Evolutionary conservation across 2,888 invertebrate species (phyloP).

Genomic region (Theretra japonica): DNA sequence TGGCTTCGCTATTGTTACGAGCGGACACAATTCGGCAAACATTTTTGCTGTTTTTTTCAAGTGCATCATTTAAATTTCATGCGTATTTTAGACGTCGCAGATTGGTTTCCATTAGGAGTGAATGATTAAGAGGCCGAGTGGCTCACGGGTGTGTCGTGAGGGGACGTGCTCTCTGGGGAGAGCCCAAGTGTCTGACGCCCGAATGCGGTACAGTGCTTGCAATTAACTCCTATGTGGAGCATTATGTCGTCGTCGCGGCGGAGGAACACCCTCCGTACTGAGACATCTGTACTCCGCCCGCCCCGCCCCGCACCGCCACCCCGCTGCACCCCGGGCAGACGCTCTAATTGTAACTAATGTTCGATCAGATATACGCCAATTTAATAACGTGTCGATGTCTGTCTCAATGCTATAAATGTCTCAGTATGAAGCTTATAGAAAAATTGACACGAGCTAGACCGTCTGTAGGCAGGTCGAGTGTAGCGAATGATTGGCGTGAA

Average conservation of each 20-base stretch:
- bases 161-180: conserved; percentile 60
- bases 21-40: conserved; percentile 73
- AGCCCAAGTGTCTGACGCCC: conserved; percentile 57
- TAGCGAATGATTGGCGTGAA: neutral
- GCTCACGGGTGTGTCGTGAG: conserved; percentile 37
- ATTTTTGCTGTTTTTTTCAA: conserved; percentile 67
- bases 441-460: neutral
- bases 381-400: conserved; percentile 27
- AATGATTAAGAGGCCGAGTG: conserved; percentile 77
- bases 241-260: conserved; percentile 64
- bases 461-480: neutral
- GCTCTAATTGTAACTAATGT: conserved; percentile 43
- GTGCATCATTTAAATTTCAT: conserved; percentile 80
- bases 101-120: conserved; percentile 78
- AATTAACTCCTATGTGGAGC: conserved; percentile 79
- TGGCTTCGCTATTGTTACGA: conserved; percentile 76
- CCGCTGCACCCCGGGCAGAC: conserved; percentile 35
- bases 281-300: conserved; percentile 47
- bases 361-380: conserved; percentile 34
- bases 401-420: conserved; percentile 17
- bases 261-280: conserved; percentile 38
- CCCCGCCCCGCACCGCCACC: neutral
- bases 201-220: conserved; percentile 77
- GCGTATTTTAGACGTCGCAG: conserved; percentile 72
- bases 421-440: conserved; percentile 27